phyloP scores from a whole-genome alignment of 2,888 invertebrate species.

The Spicauda simplicius region DNA sequence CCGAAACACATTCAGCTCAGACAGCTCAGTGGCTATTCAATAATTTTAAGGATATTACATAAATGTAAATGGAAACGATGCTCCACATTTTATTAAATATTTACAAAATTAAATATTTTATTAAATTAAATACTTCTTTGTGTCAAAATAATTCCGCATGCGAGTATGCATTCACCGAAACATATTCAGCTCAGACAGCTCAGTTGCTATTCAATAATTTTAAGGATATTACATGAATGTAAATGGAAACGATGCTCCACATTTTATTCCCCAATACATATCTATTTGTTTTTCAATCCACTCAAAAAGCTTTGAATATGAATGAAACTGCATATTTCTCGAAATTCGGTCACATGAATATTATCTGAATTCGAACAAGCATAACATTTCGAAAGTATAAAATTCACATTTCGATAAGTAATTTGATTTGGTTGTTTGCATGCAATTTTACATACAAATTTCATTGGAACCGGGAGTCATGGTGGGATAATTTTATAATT shows the following conservation, averaged over 20 bases:
- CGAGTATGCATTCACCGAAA: no score
- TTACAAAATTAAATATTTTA: no score
- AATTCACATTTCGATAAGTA: conserved; percentile 26
- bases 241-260: background rate
- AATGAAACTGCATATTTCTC: conserved; percentile 24
- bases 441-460: conserved; percentile 20
- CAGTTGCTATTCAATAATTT: background rate
- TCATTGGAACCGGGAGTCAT: conserved; percentile 13
- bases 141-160: no score
- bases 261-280: conserved; percentile 11
- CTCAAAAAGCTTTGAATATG: conserved; percentile 27
- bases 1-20: no score
- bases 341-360: conserved; percentile 15
- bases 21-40: background rate
- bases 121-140: no score
- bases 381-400: conserved; percentile 10
- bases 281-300: conserved; percentile 30
- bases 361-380: conserved; percentile 8
- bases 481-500: conserved; percentile 31
- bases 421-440: conserved; percentile 31
- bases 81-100: conserved; percentile 6
- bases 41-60: background rate
- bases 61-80: background rate
- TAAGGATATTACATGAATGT: background rate
- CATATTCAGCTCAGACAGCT: no score